Evolutionary conservation across 1,140 invertebrate genomes (phyloP).

Genomic region (Lasioglossum baleicum): DNA sequence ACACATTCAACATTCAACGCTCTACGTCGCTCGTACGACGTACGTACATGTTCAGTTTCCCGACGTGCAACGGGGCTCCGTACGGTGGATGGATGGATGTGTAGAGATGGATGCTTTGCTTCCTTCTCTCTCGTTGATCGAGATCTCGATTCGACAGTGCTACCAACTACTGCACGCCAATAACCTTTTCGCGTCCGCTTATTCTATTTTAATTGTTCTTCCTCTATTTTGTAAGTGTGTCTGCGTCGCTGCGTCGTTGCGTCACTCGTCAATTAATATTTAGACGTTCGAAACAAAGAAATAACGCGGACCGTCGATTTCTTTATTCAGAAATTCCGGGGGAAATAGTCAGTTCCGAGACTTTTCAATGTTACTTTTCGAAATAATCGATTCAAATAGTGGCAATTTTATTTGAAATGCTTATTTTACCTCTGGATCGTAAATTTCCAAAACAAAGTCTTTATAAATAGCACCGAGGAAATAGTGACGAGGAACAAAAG

Average conservation of each 20-base stretch:
- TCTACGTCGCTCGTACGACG: constrained; percentile 60
- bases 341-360: too few species aligned
- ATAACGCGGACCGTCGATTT: too few species aligned
- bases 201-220: constrained; percentile 7
- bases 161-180: constrained; percentile 43
- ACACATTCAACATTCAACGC: constrained; percentile 55
- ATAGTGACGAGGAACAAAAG: too few species aligned
- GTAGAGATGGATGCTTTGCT: constrained; percentile 65
- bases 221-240: background rate
- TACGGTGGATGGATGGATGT: constrained; percentile 61
- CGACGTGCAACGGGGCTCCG: constrained; percentile 72
- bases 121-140: constrained; percentile 62
- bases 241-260: background rate
- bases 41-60: constrained; percentile 73
- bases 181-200: background rate
- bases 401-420: too few species aligned
- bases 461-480: too few species aligned
- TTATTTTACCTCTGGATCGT: too few species aligned
- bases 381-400: too few species aligned
- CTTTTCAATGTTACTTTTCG: too few species aligned
- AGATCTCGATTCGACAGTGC: constrained; percentile 45
- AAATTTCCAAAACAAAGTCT: too few species aligned
- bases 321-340: too few species aligned
- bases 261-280: too few species aligned
- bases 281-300: too few species aligned